Evolutionary conservation across 1,140 invertebrate species (phyloP), one percentile per base, ranked within the genome.

Genomic region (Solenopsis fugax): DNA sequence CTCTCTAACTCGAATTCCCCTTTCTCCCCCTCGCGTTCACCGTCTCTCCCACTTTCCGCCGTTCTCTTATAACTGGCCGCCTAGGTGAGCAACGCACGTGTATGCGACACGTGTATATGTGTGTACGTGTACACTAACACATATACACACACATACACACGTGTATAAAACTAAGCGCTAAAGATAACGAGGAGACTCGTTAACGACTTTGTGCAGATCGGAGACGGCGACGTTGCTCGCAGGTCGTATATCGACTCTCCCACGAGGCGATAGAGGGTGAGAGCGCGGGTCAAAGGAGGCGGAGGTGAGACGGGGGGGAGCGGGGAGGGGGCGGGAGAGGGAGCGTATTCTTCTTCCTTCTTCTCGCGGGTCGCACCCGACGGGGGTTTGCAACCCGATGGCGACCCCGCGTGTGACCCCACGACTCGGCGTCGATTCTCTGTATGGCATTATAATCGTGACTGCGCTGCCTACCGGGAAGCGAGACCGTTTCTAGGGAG

Each of bases 391-490:
- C 86, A 82, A 88, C 75, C 86, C 89, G 76, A 75, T 52, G 58
- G 45, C 52, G 89, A 90, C 86, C 76, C 89, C 89, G 89, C 89
- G 89, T 90, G 86, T 88, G 89, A 90, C 89, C 89, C 81, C 86
- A 80, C 88, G 85, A 90, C 89, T 90, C 54, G 50, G 13, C 78
- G 78, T 90, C 88, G 89, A 88, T 88, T 90, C 86, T 88, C 58
- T 85, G 78, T 90, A 90, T 90, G 89, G 81, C 81, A 78, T 88
- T 88, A 90, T 90, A 90, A 90, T 90, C 89, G 89, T 90, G 89
- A 90, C 87, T 84, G 75, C 75, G 86, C 48, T 64, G 86, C 75
- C 88, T 52, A 88, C 80, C 88, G 86, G 89, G 89, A 90, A 90
- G 86, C 85, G 69, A 65, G 64, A 81, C 29, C 69, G 41, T 76